Evolutionary conservation across 2,797 vertebrate genomes (phyloP), one percentile per base, ranked within the genome.

Genomic region (Semotilus atromaculatus): DNA sequence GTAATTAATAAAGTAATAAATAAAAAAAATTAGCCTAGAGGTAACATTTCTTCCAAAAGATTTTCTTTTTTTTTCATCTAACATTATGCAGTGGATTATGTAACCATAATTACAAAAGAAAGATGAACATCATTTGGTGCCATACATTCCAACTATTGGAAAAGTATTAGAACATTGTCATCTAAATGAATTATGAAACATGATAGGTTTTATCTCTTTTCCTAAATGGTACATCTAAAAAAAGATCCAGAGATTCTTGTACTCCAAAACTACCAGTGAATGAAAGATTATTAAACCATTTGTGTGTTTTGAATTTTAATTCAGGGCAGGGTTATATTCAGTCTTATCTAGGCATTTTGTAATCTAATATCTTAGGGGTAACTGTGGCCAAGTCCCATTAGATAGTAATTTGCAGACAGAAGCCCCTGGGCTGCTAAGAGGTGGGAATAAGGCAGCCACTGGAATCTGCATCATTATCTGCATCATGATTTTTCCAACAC

Each of bases 281-380:
- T 38, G 2, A 23, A 68, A 26, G 1, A 82, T 58, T 55, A 23
- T 55, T 29, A 70, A 55, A 31, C 11, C n/a, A 70, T 40, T 71
- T 13, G 29, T 51, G 76, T 79, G 4, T 51, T 62, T 8, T 48
- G 11, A 13, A 64, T 23, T 62, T 73, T n/a, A 38, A 6, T 70
- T 26, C 8, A 81, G 34, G 36, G 8, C 13, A 29, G 14, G n/a
- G 4, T 68, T 38, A 26, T 68, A 53, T 81, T 55, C 5, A 29
- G 16, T 36, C 34, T 40, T 55, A 81, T 81, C 34, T 34, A 70
- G 31, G 23, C 23, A 58, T 81, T 58, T 70, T 81, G 34, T 71
- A 81, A 26, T 58, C 16, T 43, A 81, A 58, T 81, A 70, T 68
- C 79, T 58, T 29, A 38, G 43, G 5, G 31, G 45, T 80, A 68